phyloP scores from a whole-genome alignment of 2,888 invertebrate genomes.

The Ecdyonurus torrentis region DNA sequence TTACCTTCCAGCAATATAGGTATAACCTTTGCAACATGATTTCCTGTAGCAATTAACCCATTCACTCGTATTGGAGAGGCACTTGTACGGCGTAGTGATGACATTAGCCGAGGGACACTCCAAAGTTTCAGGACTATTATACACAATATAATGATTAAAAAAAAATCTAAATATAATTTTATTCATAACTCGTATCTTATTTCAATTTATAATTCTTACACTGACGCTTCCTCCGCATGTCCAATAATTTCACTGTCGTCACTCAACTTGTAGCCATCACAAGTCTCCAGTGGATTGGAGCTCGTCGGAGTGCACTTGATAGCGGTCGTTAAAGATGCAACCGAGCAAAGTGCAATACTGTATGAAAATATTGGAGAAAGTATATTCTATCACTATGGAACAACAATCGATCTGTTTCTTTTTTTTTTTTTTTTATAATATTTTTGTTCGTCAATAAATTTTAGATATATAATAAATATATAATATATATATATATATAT shows the following conservation, averaged over 20 bases:
- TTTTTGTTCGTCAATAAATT: too few relatives aligned
- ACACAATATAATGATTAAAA: too few relatives aligned
- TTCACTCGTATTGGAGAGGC: slow-evolving; percentile 33
- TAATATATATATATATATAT: too few relatives aligned
- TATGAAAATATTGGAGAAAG: background rate
- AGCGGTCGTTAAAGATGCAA: background rate
- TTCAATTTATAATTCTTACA: background rate
- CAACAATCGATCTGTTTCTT: too few relatives aligned
- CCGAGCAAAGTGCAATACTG: background rate
- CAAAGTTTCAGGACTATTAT: slow-evolving; percentile 20
- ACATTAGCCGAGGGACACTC: slow-evolving; percentile 43
- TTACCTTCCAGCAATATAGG: slow-evolving; percentile 42
- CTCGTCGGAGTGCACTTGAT: background rate
- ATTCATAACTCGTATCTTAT: background rate
- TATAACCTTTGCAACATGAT: slow-evolving; percentile 44
- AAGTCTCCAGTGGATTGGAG: background rate
- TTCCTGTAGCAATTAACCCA: slow-evolving; percentile 44
- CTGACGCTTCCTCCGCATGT: background rate
- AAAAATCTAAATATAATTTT: background rate
- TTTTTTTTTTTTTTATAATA: too few relatives aligned
- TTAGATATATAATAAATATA: too few relatives aligned
- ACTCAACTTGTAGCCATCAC: background rate
- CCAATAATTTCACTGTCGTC: background rate
- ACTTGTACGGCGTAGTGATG: slow-evolving; percentile 40
- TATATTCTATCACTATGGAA: too few relatives aligned